These are phyloP conservation scores for Andrena hattorfiana DNA, from an alignment of 2,888 invertebrate species.

Conservation along the genomic window DNA sequence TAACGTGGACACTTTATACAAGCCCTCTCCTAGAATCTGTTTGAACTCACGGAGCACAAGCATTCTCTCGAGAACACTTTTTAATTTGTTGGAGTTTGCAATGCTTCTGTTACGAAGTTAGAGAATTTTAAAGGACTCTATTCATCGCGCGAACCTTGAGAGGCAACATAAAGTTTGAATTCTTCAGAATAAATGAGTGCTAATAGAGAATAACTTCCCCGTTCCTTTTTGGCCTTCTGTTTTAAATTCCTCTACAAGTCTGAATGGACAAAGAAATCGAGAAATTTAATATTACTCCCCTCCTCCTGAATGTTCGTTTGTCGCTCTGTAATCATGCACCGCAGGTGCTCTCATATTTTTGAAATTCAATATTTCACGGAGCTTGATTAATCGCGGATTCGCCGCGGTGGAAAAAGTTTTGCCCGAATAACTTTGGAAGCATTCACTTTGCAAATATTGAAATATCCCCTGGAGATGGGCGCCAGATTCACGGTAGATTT, in stretches of 20 bases:
- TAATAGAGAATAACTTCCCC: no score
- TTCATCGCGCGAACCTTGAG: no score
- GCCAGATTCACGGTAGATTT: neutral
- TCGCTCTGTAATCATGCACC: neutral
- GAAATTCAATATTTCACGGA: neutral
- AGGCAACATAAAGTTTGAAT: no score
- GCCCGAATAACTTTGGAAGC: neutral
- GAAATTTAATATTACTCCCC: no score
- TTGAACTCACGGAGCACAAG: neutral
- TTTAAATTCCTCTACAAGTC: no score
- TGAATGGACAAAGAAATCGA: no score
- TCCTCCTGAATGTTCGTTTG: neutral
- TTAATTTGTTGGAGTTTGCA: slow-evolving; percentile 3
- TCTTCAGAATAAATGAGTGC: no score
- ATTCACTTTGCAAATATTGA: slow-evolving; percentile 8
- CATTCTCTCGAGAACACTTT: neutral
- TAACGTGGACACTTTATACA: neutral
- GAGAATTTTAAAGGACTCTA: no score
- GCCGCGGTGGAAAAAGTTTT: neutral
- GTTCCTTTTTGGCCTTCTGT: no score
- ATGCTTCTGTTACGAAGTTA: neutral
- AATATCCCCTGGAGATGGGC: neutral
- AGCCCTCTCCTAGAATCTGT: neutral
- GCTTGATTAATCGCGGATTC: neutral
- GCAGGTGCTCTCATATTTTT: neutral